A percentile compares a stretch with the other conserved stretches of the same genome.
Conservation (phyloP, 2,888 invertebrate species). For the Elegia similella region DNA sequence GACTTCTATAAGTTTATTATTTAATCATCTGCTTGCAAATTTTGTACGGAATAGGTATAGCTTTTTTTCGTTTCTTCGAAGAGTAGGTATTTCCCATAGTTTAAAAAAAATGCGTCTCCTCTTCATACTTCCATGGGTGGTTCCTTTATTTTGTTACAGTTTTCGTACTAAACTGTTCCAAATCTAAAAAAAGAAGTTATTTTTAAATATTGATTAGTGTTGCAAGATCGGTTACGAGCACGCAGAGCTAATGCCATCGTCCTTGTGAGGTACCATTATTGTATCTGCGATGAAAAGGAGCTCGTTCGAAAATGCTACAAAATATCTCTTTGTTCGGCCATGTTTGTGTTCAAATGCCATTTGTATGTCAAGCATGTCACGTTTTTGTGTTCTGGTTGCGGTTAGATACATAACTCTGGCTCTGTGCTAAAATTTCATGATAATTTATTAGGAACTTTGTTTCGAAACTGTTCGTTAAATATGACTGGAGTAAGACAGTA, state of each 20-base stretch:
- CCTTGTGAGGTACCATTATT: slow-evolving; percentile 41
- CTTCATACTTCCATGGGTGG: too few species aligned
- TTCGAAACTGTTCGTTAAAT: slow-evolving; percentile 30
- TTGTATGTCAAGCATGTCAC: slow-evolving; percentile 59
- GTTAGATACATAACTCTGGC: slow-evolving; percentile 19
- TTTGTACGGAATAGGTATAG: too few species aligned
- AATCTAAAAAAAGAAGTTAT: background rate
- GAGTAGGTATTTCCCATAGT: too few species aligned
- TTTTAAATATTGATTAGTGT: background rate
- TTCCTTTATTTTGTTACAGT: too few species aligned
- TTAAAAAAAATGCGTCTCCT: too few species aligned
- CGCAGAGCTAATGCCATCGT: slow-evolving; percentile 24
- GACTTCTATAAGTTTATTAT: too few species aligned
- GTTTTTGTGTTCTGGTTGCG: slow-evolving; percentile 34
- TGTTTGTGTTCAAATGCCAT: slow-evolving; percentile 58
- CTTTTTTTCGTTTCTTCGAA: too few species aligned
- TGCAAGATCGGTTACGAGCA: background rate
- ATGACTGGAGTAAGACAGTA: too few species aligned
- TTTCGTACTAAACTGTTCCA: too few species aligned
- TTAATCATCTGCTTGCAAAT: too few species aligned
- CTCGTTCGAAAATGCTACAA: slow-evolving; percentile 46
- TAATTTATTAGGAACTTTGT: slow-evolving; percentile 36
- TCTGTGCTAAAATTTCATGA: slow-evolving; percentile 37
- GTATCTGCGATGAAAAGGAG: slow-evolving; percentile 43
- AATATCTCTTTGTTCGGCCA: slow-evolving; percentile 55